Percentiles rank a stretch among this genome's conserved stretches.
These are phyloP conservation scores for Drosophila micromelanica DNA, from an alignment of 1,140 invertebrate genomes.

Conservation along the genomic window DNA sequence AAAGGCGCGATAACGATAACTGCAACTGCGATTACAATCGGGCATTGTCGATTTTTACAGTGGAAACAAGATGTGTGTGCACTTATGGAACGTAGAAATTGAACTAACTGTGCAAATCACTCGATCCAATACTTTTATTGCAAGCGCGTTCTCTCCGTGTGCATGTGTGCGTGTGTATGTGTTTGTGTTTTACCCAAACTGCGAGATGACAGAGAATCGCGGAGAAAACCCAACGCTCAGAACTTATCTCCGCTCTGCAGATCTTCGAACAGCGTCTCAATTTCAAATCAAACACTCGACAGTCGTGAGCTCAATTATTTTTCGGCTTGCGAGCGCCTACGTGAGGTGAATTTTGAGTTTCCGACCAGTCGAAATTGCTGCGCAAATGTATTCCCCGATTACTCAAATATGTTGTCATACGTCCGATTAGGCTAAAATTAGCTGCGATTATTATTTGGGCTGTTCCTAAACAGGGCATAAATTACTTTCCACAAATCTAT, in stretches of 20 bases:
- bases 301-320: conserved; percentile 31
- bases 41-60: conserved; percentile 6
- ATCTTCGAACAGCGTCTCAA: conserved; percentile 11
- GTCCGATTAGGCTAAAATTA: conserved; percentile 12
- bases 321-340: conserved; percentile 21
- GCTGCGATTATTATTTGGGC: conserved; percentile 6
- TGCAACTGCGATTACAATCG: conserved; percentile 22
- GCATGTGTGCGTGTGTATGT: not conserved
- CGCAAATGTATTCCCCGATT: conserved; percentile 11
- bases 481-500: conserved; percentile 54
- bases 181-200: conserved; percentile 22
- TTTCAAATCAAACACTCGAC: conserved; percentile 30
- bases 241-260: conserved; percentile 11
- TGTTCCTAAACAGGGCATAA: conserved; percentile 47
- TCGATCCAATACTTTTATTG: conserved; percentile 33
- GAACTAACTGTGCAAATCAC: conserved; percentile 16
- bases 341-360: conserved; percentile 23
- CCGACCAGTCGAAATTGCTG: conserved; percentile 7
- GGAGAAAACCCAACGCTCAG: conserved; percentile 30
- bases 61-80: conserved; percentile 11
- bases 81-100: conserved; percentile 12
- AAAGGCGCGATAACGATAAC: conserved; percentile 17
- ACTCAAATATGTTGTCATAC: not conserved
- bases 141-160: not conserved
- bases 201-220: conserved; percentile 8